These are phyloP conservation scores for Clarias gariepinus DNA, from an alignment of 2,113 vertebrate genomes.

Conservation along the genomic window DNA sequence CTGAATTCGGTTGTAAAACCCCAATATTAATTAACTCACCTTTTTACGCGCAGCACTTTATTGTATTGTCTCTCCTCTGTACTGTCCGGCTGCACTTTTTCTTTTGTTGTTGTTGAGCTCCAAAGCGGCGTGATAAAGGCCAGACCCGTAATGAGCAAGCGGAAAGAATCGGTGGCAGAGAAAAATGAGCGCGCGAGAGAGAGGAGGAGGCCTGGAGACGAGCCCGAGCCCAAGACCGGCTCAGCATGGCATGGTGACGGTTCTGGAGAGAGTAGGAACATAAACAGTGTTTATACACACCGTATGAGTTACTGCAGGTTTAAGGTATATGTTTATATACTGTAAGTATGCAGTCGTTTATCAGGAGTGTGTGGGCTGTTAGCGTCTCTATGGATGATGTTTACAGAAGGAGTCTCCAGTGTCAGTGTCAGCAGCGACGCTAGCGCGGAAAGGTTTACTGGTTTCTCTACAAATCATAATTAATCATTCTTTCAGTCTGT, in stretches of 20 bases:
- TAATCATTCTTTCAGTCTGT: background rate
- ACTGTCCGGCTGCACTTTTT: background rate
- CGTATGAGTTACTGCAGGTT: background rate
- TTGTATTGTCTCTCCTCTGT: background rate
- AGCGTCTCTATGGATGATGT: background rate
- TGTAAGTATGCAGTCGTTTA: background rate
- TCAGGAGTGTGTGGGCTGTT: background rate
- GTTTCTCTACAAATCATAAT: background rate
- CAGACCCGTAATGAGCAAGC: background rate
- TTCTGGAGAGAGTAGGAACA: background rate
- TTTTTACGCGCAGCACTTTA: background rate
- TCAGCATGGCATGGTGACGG: background rate
- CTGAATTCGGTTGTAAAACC: too few species aligned
- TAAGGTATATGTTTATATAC: background rate
- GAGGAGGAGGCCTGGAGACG: background rate
- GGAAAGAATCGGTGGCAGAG: background rate
- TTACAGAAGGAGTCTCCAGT: conserved; percentile 3
- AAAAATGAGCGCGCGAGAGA: background rate
- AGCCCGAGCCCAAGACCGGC: background rate
- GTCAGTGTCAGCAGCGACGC: background rate
- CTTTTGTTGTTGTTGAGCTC: background rate
- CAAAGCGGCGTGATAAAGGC: conserved; percentile 1
- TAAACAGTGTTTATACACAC: background rate
- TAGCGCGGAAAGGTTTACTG: background rate
- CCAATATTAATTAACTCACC: background rate